These are phyloP conservation scores for Leucosticte australis DNA, from an alignment of 2,113 vertebrate genomes.

Conservation along the genomic window DNA sequence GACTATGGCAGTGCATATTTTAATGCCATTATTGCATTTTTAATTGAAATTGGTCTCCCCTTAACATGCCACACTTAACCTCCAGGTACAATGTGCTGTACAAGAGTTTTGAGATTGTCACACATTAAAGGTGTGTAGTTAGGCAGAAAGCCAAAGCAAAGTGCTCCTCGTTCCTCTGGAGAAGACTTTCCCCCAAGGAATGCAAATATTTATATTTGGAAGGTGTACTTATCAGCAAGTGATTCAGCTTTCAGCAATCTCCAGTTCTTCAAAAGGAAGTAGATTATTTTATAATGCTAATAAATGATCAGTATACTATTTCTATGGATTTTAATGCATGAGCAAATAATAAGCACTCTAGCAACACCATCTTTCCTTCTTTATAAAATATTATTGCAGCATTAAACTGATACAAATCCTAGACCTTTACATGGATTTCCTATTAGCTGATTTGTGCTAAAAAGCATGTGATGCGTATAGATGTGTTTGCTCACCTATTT, in stretches of 20 bases:
- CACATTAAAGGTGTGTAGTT: not conserved
- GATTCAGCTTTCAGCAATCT: not conserved
- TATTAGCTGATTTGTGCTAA: not conserved
- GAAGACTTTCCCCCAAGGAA: not conserved
- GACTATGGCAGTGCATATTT: not conserved
- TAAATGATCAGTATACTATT: not conserved
- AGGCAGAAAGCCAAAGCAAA: slow-evolving; percentile 34
- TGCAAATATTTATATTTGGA: slow-evolving; percentile 54
- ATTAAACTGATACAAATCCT: not conserved
- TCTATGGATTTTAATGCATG: not conserved
- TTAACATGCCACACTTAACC: not conserved
- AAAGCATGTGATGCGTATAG: not conserved
- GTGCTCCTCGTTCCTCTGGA: not conserved
- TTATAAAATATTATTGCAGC: not conserved
- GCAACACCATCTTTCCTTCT: not conserved
- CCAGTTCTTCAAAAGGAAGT: not conserved
- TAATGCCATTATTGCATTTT: not conserved
- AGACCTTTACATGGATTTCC: not conserved
- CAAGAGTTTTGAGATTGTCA: not conserved
- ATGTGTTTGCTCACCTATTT: not conserved
- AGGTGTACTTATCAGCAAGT: slow-evolving; percentile 13
- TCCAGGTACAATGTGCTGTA: not conserved
- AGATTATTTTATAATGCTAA: not conserved
- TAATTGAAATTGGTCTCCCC: not conserved
- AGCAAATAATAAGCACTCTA: not conserved